A percentile compares a stretch with the other conserved stretches of the same genome.
Evolutionary conservation across 2,888 invertebrate species (phyloP).

Genomic region (Apotomis turbidana): DNA sequence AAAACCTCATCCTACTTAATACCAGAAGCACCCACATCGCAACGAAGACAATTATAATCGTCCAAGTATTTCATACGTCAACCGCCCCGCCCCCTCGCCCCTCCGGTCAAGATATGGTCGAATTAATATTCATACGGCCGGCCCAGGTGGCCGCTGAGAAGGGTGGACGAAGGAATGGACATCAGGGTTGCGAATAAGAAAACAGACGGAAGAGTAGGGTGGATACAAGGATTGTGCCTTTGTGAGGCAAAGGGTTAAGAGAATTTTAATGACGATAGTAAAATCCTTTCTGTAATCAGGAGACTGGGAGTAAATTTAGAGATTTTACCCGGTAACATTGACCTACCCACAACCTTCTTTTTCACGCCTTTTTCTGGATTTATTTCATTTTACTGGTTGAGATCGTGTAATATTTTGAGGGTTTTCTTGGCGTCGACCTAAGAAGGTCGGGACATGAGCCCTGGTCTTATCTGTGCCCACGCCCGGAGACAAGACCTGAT

Average conservation of each 20-base stretch:
- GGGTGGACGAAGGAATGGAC: slow-evolving; percentile 80
- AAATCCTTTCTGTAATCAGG: too few species aligned
- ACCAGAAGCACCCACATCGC: slow-evolving; percentile 17
- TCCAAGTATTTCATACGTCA: slow-evolving; percentile 79
- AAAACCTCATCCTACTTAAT: background rate
- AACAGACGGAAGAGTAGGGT: slow-evolving; percentile 42
- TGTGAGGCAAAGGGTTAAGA: slow-evolving; percentile 41
- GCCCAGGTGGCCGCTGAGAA: slow-evolving; percentile 82
- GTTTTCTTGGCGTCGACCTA: slow-evolving; percentile 56
- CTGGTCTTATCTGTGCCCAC: slow-evolving; percentile 81
- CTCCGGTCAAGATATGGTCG: slow-evolving; percentile 82
- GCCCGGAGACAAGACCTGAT: slow-evolving; percentile 79
- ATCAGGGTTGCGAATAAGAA: slow-evolving; percentile 56
- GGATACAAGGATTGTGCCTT: slow-evolving; percentile 50
- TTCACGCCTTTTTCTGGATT: too few species aligned
- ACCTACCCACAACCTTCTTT: too few species aligned
- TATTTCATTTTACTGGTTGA: too few species aligned
- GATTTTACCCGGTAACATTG: too few species aligned
- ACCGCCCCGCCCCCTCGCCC: slow-evolving; percentile 51
- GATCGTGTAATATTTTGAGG: too few species aligned
- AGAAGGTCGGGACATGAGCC: slow-evolving; percentile 69
- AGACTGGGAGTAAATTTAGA: too few species aligned
- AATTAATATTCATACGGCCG: slow-evolving; percentile 83
- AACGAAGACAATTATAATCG: slow-evolving; percentile 67
- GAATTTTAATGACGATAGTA: background rate